These are phyloP conservation scores for Caenorhabditis sp. DNA, from an alignment of 2,888 invertebrate species.

Conservation along the genomic window DNA sequence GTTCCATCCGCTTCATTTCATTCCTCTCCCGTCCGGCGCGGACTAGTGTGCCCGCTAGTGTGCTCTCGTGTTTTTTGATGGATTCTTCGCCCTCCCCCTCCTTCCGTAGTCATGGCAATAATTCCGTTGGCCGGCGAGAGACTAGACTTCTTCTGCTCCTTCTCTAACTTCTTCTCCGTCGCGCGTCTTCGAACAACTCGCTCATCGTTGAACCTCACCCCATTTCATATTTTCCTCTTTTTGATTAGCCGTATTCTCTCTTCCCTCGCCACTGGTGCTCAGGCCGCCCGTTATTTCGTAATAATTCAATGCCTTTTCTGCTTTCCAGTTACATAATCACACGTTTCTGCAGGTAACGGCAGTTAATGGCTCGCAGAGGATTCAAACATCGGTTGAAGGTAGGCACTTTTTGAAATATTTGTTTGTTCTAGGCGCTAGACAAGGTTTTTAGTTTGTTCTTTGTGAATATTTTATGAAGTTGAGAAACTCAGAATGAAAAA, in stretches of 20 bases:
- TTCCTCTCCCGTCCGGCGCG: conserved; percentile 5
- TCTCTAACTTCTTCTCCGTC: no score
- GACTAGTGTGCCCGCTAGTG: conserved; percentile 1
- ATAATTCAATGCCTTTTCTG: neutral
- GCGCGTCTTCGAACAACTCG: no score
- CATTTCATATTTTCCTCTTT: no score
- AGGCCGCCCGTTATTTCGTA: neutral
- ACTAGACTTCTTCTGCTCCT: neutral
- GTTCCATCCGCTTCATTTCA: conserved; percentile 26
- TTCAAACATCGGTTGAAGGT: conserved; percentile 55
- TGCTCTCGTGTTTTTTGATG: conserved; percentile 20
- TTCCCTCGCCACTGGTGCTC: no score
- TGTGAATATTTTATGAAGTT: neutral
- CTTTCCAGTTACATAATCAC: neutral
- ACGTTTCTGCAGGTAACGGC: conserved; percentile 4
- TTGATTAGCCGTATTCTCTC: no score
- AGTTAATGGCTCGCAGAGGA: conserved; percentile 36
- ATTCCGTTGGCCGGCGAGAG: neutral
- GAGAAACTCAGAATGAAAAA: conserved; percentile 1
- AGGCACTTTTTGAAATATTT: no score
- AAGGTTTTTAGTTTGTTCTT: no score
- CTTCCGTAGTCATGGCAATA: conserved; percentile 48
- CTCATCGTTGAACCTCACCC: no score
- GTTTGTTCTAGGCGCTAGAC: no score
- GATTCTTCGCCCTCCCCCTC: conserved; percentile 17